A percentile compares a stretch with the other conserved stretches of the same genome.
These are phyloP conservation scores for Camponotus pennsylvanicus DNA, from an alignment of 1,140 invertebrate genomes.

Conservation along the genomic window DNA sequence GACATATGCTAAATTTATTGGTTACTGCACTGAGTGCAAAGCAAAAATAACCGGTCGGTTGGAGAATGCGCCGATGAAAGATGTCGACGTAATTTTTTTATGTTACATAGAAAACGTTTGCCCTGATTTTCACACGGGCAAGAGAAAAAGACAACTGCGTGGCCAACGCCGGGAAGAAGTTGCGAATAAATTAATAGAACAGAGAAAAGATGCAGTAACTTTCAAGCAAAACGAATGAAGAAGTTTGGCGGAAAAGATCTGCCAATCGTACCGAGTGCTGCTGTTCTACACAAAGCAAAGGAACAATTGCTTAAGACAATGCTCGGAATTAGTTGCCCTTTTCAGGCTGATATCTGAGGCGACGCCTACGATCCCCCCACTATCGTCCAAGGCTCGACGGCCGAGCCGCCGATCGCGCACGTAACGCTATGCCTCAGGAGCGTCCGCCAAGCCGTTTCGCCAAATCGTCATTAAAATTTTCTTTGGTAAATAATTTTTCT, in stretches of 20 bases:
- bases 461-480: no score
- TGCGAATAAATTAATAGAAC: not conserved
- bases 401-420: no score
- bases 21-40: not conserved
- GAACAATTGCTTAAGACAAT: constrained; percentile 9
- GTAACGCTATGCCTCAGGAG: no score
- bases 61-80: not conserved
- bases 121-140: not conserved
- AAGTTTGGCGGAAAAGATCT: constrained; percentile 25
- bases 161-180: constrained; percentile 9
- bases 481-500: no score
- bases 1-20: not conserved
- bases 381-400: no score
- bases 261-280: not conserved
- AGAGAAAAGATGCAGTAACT: constrained; percentile 20
- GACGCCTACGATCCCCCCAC: no score
- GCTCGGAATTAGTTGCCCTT: no score
- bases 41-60: constrained; percentile 10
- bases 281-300: not conserved
- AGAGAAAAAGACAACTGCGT: constrained; percentile 10
- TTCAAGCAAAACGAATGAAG: constrained; percentile 2
- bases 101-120: not conserved
- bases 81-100: constrained; percentile 5
- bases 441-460: no score
- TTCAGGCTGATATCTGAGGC: no score